Base-by-base conservation (phyloP, 2,113 vertebrate species). In the Calypte anna region DNA sequence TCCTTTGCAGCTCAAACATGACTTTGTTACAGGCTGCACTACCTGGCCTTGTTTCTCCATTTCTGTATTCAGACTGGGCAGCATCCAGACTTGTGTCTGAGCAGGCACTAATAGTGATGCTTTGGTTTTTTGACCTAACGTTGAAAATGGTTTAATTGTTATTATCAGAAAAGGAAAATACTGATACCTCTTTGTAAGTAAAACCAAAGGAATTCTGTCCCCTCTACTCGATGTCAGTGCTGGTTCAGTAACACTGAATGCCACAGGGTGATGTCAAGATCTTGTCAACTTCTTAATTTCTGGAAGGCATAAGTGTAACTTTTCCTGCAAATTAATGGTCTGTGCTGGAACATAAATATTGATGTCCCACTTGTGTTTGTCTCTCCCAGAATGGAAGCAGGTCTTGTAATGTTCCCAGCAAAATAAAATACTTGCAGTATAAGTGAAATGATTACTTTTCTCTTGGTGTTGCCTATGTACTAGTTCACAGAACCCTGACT, bases 121-220 rank as follows among this genome's bases (percentile, higher is more conserved):
- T 48, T 51, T 48, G 8, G 3, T 19, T 22, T 22, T 55, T 76
- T 67, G 17, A 74, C 64, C 27, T 77, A 38, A 20, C 8, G 14
- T 17, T 46, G 54, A 57, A 38, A 55, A 55, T 61, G 3, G 18
- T 48, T 73, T 73, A 72, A 11, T 18, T 68, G 28, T 40, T 86
- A 44, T 8, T 58, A 64, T 43, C 30, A 67, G 36, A 78, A 53
- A 18, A 76, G 36, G 31, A 75, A 75, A 36, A 51, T 27, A 36
- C 2, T 55, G 8, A 38, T 48, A 66, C 44, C 5, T 15, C 75
- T 74, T 44, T 82, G 13, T 66, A 44, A 50, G 22, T 51, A 36
- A 79, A 15, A n/a, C 0, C 0, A 57, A 53, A 87, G 14, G 13
- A 33, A 5, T 59, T 75, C 61, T 67, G 36, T n/a, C 18, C 36